Evolutionary conservation across 2,888 invertebrate genomes (phyloP), one percentile per base, ranked within the genome.

Genomic region (Pristionchus fissidentatus): DNA sequence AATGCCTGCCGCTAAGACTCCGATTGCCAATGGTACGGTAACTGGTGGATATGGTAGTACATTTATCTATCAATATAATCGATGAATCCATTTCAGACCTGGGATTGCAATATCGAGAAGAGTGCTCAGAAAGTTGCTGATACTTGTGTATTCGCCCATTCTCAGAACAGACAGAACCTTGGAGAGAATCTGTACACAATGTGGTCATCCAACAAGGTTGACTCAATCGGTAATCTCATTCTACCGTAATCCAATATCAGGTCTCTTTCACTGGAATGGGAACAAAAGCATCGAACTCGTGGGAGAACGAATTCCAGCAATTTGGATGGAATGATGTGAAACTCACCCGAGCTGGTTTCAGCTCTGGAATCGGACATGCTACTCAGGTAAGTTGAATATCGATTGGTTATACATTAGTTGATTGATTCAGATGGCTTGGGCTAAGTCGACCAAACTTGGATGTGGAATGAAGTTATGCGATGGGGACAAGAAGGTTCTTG

Each of bases 261-360:
- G 5, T 66, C 15, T 66, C 62, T 0, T 66, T 66, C 62, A 66
- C 62, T 38, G 78, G 78, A 52, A 55, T 78, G 49, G 78, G 52
- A 52, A 52, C 19, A 13, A 55, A 52, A n/a, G 49, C 78, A 13
- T 52, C 52, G 22, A 35, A 49, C 35, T 32, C 78, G 10, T 78
- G 78, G 78, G 78, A 78, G 55, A 52, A 78, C 19, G 78, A 78
- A n/a, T 78, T 78, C 55, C 78, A 78, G 26, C 32, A 78, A n/a
- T 78, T 38, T 13, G 78, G 78, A 7, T 78, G 78, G 78, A 3
- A 15, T 22, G 78, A 78, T 52, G 41, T 78, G 22, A 78, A 78
- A 52, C 55, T 78, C 3, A 78, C 78, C 13, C 35, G 32, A 13
- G 78, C 35, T 4, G 78, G 32, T 1, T 78, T 78, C 55, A 78